Base-by-base conservation (phyloP, 2,888 invertebrate species). In the Eupithecia pulchellata region DNA sequence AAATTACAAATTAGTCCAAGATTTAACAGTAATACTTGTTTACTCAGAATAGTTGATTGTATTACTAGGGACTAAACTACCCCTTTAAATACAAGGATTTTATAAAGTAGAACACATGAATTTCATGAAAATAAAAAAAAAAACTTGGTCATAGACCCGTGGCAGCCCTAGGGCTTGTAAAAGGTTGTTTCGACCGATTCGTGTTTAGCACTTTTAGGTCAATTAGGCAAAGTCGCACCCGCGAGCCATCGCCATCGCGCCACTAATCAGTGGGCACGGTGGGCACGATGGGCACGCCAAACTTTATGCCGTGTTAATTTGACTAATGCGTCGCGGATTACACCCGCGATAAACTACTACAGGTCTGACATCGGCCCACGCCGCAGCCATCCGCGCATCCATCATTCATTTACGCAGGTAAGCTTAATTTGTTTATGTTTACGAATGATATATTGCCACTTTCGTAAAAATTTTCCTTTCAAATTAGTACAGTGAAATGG, bases 231-330 rank as follows among this genome's bases (percentile, higher is more conserved):
- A 89, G 91, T 89, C 92, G 90, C 92, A 86, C 91, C 91, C 91
- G 89, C 84, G 83, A 73, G 62, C 72, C 61, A 61, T 34, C 82
- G 75, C 78, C 80, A 75, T 80, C 81, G 82, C 82, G 80, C 77
- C 85, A 86, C 91, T 93, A 93, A 92, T 93, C 93, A 93, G 91
- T 76, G 88, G 89, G 57, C 57, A 25, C 52, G 27, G 57, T 57
- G 88, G 89, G 55, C 55, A 47, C 20, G 14, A 29, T 57, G 57
- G 58, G 85, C 91, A 87, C 91, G 89, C 89, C 92, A 86, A 89
- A 89, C 89, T 93, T 93, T 94, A 93, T 90, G 86, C 90, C 90
- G 93, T 94, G 94, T 94, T 94, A 94, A 94, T 94, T 94, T 94
- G 94, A 94, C 93, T 93, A 94, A 94, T 94, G 94, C 91, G 88